Base-by-base conservation (phyloP, 2,113 vertebrate genomes). In the Mesitornis unicolor region DNA sequence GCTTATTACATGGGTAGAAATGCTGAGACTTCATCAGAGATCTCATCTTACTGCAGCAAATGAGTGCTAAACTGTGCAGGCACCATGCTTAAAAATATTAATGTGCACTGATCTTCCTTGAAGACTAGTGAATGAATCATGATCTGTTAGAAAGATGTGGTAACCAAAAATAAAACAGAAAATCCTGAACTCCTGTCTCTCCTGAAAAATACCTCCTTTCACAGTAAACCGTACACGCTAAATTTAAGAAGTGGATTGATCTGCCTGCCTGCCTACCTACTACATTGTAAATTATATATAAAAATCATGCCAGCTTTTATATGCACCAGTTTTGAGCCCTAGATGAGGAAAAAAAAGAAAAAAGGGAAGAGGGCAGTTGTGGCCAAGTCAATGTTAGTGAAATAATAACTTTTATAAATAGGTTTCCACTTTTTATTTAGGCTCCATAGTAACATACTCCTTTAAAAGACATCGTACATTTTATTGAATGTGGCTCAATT, bases 141-240 rank as follows among this genome's bases (percentile, higher is more conserved):
- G 26, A 76, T 89, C 65, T 89, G 57, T 57, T 87, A 69, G 81
- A 79, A 96, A 84, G 70, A 87, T 61, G 54, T 17, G 45, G 87
- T 73, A 87, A 87, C 92, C 61, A 79, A 75, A 97, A 97, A 85
- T 93, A 89, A 95, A 73, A 3, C 36, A 91, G 74, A 96, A 89
- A 91, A 94, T 91, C 89, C 81, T 75, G 20, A 95, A 42, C n/a
- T 82, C 18, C 11, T 31, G 22, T 71, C 11, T 61, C 50, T 86
- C 42, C 31, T 28, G 29, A 92, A 77, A 94, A 84, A 8, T 45
- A 80, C 3, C 68, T 90, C 16, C 19, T 91, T 83, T 85, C 36
- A 40, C 36, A 65, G 45, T 79, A 75, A 92, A 79, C 20, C 21
- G 13, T 40, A 22, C n/a, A 61, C 33, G 35, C 33, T 77, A 74